Base-by-base conservation (phyloP, 2,113 vertebrate genomes). In the Telmatochromis brachygnathus region DNA sequence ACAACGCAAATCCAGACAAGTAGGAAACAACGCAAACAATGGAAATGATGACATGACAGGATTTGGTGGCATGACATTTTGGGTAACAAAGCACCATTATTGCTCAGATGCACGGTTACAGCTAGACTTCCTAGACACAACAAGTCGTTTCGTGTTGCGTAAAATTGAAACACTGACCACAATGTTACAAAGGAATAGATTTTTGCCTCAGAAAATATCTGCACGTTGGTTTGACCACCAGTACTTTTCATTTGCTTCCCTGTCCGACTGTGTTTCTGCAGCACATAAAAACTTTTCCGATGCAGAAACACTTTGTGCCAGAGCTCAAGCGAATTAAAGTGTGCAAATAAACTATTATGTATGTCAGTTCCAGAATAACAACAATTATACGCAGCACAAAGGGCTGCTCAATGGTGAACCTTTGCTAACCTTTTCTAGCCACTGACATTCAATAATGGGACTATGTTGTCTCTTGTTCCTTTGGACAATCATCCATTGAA, bases 371-470 rank as follows among this genome's bases (percentile, higher is more conserved):
- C 83, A 88, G 92, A 93, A 94, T 85, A 87, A 79, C 79, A 91
- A 86, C 80, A 83, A 65, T 85, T 82, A 88, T 45, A 65, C 35
- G n/a, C 42, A 6, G 70, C 87, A 95, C 90, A 95, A 96, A 95
- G 89, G 87, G 37, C 90, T 73, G 93, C 93, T 95, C 94, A 94
- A 53, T 88, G 84, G 65, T 95, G 95, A 96, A 95, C 96, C 93
- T 96, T 94, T 89, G 91, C 93, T 94, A 94, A 96, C 96, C 95
- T 96, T 95, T 94, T 91, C 90, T 93, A 92, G 93, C 92, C 87
- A 90, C 92, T 95, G 95, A 95, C 94, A 94, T 94, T 95, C 94
- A 94, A 94, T 96, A 96, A 96, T 96, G 96, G 94, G 93, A 95
- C 93, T 93, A 90, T 95, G 94, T 96, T 95, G 95, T 94, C 94